phyloP scores from a whole-genome alignment of 2,888 invertebrate species.

The Watsonalla cultraria region DNA sequence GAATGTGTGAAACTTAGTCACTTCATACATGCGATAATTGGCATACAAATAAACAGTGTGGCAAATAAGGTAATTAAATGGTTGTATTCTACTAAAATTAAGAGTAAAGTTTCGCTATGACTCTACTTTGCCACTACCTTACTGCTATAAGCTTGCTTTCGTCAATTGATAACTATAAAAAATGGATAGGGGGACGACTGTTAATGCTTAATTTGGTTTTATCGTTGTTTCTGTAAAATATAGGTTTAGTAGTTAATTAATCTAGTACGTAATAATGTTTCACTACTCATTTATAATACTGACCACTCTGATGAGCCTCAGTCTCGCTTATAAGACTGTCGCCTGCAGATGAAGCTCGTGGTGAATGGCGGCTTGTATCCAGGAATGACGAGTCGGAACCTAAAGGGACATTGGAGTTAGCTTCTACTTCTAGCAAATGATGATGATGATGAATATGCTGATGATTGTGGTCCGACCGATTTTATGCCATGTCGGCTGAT shows the following conservation, averaged over 20 bases:
- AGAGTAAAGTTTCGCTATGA: constrained; percentile 78
- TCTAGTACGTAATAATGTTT: neutral
- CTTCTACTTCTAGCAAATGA: constrained; percentile 34
- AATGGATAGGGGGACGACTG: constrained; percentile 1
- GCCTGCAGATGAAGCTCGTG: constrained; percentile 68
- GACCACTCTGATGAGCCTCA: constrained; percentile 74
- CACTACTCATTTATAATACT: constrained; percentile 29
- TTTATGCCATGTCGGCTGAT: too few relatives aligned
- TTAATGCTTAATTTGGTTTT: neutral
- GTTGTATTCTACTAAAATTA: constrained; percentile 52
- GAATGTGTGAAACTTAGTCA: constrained; percentile 25
- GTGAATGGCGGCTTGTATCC: constrained; percentile 69
- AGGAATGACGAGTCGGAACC: constrained; percentile 73
- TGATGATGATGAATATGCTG: neutral
- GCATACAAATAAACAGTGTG: constrained; percentile 62
- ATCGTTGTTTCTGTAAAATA: neutral
- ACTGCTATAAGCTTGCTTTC: constrained; percentile 57
- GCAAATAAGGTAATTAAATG: constrained; percentile 61
- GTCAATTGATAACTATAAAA: constrained; percentile 21
- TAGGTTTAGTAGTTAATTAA: constrained; percentile 1
- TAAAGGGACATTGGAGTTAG: constrained; percentile 40
- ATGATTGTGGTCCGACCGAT: too few relatives aligned
- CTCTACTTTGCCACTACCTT: constrained; percentile 75
- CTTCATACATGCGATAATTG: constrained; percentile 58
- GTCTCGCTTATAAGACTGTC: constrained; percentile 71